Evolutionary conservation across 2,888 invertebrate species (phyloP).

Genomic region (Parascotia fuliginaria): DNA sequence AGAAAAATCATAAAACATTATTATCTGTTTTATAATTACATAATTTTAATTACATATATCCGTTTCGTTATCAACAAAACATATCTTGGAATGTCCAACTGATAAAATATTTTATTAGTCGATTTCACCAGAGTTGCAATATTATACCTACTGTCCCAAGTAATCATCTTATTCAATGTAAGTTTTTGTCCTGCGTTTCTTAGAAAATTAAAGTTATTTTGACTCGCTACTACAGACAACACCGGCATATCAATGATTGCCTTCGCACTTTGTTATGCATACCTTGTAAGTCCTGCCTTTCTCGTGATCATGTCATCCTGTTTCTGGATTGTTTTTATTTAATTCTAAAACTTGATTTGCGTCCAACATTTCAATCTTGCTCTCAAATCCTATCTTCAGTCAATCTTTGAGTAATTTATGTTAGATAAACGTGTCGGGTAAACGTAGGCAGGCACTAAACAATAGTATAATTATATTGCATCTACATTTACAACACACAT

Average conservation of each 20-base stretch:
- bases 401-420: background rate
- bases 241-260: constrained; percentile 59
- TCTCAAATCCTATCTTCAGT: no score
- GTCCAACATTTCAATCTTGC: no score
- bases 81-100: constrained; percentile 1
- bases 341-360: constrained; percentile 13
- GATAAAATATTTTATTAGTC: background rate
- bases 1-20: no score
- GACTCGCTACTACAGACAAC: constrained; percentile 46
- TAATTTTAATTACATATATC: background rate
- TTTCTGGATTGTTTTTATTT: constrained; percentile 36
- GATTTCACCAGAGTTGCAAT: constrained; percentile 16
- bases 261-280: constrained; percentile 62
- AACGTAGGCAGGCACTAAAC: no score
- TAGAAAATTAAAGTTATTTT: constrained; percentile 52
- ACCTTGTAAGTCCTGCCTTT: constrained; percentile 52
- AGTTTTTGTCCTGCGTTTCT: constrained; percentile 45
- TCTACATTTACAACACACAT: no score
- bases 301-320: constrained; percentile 52
- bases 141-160: constrained; percentile 23
- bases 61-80: background rate
- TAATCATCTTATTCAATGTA: constrained; percentile 40
- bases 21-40: no score
- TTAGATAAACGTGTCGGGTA: background rate
- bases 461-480: no score